Base-by-base conservation (phyloP, 2,113 vertebrate species). In the Misgurnus mizolepis region DNA sequence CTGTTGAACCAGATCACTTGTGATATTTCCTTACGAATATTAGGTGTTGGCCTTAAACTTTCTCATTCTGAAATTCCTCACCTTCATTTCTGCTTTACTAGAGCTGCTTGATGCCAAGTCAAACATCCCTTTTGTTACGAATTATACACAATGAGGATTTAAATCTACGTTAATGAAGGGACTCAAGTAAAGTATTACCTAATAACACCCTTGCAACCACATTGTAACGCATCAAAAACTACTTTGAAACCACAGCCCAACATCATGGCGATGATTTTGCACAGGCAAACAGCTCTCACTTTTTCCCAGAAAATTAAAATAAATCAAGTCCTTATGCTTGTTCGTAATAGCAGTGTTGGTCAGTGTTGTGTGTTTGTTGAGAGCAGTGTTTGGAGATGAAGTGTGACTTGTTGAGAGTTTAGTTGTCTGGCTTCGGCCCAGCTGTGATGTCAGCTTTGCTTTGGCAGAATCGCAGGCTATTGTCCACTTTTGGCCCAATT, bases 401-500 rank as follows among this genome's bases (percentile, higher is more conserved):
- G 55, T 58, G 15, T 58, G 55, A 58, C 14, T 56, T 4, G 53
- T 12, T 45, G 60, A 78, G 69, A 76, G 67, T 14, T 34, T 69
- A 17, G 55, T 72, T 82, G 76, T 67, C 84, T 90, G 92, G 88
- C 87, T 43, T 27, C 43, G 7, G 56, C 86, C 80, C 89, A 86
- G 71, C 64, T 82, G 78, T 92, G 88, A 92, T 90, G 88, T 92
- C 91, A 93, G 77, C 68, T 85, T 76, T 85, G 85, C 84, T 90
- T 82, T 89, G 86, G 82, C 81, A 86, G 84, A 81, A 81, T 87
- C 84, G 67, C 85, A 80, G 67, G 74, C 85, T 85, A 86, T 91
- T 92, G 89, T 93, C 80, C 90, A 76, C 18, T 84, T 12, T 79
- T 90, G 88, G 71, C 91, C 87, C 87, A 90, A 70, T 93, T 92